Evolutionary conservation across 2,113 vertebrate species (phyloP).

Genomic region (Engraulis encrasicolus): DNA sequence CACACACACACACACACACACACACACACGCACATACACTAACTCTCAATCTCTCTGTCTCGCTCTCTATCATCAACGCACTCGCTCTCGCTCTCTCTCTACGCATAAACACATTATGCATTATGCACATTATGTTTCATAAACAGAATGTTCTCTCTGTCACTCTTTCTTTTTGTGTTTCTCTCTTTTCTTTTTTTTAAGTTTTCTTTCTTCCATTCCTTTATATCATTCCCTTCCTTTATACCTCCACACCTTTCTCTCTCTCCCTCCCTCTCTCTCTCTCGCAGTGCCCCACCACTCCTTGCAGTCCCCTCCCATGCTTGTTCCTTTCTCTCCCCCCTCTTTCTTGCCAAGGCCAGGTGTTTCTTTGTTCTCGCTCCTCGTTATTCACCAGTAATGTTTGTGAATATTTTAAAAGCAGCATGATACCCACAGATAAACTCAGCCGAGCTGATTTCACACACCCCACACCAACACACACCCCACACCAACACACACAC

Average conservation of each 20-base stretch:
- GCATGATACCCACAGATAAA: not conserved
- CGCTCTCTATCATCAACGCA: not conserved
- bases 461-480: too few relatives aligned
- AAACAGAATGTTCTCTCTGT: not conserved
- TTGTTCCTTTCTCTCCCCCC: not conserved
- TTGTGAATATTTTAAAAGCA: constrained; percentile 15
- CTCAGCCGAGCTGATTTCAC: constrained; percentile 6
- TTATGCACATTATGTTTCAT: not conserved
- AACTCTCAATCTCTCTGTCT: not conserved
- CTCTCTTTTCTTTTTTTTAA: not conserved
- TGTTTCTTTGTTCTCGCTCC: constrained; percentile 6
- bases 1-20: not conserved
- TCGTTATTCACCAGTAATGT: not conserved
- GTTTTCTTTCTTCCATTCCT: not conserved
- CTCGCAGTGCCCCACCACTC: too few relatives aligned
- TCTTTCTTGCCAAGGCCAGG: constrained; percentile 10
- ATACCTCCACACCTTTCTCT: not conserved
- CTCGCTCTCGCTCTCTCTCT: too few relatives aligned
- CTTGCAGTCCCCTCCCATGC: not conserved
- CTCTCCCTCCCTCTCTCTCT: not conserved
- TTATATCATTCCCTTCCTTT: not conserved
- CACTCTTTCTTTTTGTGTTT: not conserved
- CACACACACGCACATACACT: not conserved
- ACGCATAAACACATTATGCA: not conserved
- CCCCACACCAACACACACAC: too few relatives aligned